Base-by-base conservation (phyloP, 2,113 vertebrate species). In the Nanorana parkeri region DNA sequence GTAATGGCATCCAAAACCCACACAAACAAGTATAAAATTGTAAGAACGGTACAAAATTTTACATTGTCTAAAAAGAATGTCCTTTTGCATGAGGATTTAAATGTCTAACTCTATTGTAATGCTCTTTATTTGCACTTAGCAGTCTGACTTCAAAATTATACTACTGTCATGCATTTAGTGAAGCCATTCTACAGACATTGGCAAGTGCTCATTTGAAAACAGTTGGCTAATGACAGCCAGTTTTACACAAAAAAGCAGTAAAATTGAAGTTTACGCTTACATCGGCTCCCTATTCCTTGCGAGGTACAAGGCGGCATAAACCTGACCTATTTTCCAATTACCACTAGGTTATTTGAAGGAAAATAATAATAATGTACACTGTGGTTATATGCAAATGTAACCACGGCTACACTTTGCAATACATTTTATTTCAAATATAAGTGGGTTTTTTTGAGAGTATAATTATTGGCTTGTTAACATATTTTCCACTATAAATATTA, bases 91-190 rank as follows among this genome's bases (percentile, higher is more conserved):
- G 13, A 13, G 55, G 72, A 41, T 61, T 55, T 75, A 75, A 41
- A 75, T 23, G n/a, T 29, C 28, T 41, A 23, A 75, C 36, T 75
- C 71, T 7, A 17, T 8, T 16, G n/a, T 11, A 58, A 36, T 41
- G 72, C 58, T 63, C 73, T 63, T 76, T 76, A 76, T 76, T 76
- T 76, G 58, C 58, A 65, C 74, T 52, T 65, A 75, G 8, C 63
- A 24, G 65, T 32, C 64, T 78, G 76, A 78, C 76, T 78, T 28
- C 8, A 23, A 58, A 78, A 78, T 78, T 28, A 78, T 52, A 67
- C 23, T 36, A 68, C 64, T 78, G 63, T 66, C 41, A 56, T 23
- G 26, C 64, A 67, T 68, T 78, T 68, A 67, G 52, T 15, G 28
- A 68, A 68, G 17, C 20, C 52, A 68, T 56, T 68, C 55, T 32